Conservation (phyloP, 2,888 invertebrate species). For the Scaptomyza reducta region DNA sequence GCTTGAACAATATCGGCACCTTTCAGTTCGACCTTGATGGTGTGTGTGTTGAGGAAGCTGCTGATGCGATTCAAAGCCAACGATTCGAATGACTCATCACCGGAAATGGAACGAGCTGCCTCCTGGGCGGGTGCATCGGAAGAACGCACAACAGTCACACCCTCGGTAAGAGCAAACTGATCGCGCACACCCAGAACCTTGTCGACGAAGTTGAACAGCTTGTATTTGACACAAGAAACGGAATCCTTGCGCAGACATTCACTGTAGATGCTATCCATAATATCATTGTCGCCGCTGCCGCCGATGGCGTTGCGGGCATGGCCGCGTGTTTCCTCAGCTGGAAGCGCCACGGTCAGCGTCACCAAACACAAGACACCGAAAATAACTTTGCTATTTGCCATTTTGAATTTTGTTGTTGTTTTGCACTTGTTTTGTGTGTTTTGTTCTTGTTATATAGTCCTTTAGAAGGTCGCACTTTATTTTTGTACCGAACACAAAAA, state of each 20-base stretch:
- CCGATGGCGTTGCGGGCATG: constrained; percentile 87
- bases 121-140: constrained; percentile 90
- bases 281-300: constrained; percentile 87
- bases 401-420: constrained; percentile 66
- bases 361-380: constrained; percentile 86
- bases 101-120: constrained; percentile 89
- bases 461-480: constrained; percentile 53
- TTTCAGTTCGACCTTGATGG: constrained; percentile 92
- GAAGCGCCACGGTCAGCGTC: constrained; percentile 88
- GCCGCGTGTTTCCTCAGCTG: constrained; percentile 88
- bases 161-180: constrained; percentile 91
- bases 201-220: constrained; percentile 93
- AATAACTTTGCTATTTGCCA: constrained; percentile 84
- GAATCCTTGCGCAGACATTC: constrained; percentile 94
- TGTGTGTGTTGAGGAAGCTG: constrained; percentile 91
- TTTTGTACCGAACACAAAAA: constrained; percentile 61
- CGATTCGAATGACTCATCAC: constrained; percentile 88
- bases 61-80: constrained; percentile 88
- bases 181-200: constrained; percentile 93
- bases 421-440: constrained; percentile 45
- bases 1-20: constrained; percentile 93
- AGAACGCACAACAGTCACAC: constrained; percentile 92
- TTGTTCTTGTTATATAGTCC: constrained; percentile 60
- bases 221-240: constrained; percentile 93
- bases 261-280: constrained; percentile 90